Evolutionary conservation across 1,140 invertebrate species (phyloP), one percentile per base, ranked within the genome.

Genomic region (Drosophila aff.): DNA sequence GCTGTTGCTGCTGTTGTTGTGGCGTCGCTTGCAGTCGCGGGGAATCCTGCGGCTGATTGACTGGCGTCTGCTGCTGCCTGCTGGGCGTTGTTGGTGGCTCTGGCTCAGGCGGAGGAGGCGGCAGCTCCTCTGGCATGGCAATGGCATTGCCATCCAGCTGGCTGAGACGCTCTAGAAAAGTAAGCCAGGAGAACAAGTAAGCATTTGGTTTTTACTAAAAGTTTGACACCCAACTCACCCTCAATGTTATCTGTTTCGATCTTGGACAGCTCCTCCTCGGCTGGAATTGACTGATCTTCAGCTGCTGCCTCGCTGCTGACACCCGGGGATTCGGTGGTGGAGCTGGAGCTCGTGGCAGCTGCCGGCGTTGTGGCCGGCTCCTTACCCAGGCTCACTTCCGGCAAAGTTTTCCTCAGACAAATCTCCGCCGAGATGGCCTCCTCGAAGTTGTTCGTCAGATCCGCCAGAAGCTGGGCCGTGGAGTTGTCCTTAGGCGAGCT

Each of bases 351-450:
- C 28, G 69, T 60, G 41, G 47, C 43, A n/a, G 57, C 41, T 36
- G 64, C 28, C 68, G 55, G 10, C 52, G 75, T 60, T n/a, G 76
- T 36, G 49, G 62, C 40, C 16, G 65, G 78, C n/a, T 90, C 86
- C 55, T 90, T 90, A 23, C 82, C 68, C 16, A 91, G 50, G 28
- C 78, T 86, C 0, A 90, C 78, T 36, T 92, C 91, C n/a, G 82
- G 79, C 50, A 92, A 53, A 21, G 90, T 91, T 46, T 92, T 92
- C 10, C 91, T 79, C 31, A 92, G 61, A 40, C 91, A 92, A 71
- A 92, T 90, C 46, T 92, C 89, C 1, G 91, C 91, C 18, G 89
- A 81, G 21, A 92, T 90, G 2, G 89, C 72, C 61, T 92, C 91
- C 52, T 87, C 82, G 16, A 92, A 82, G 44, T 91, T 75, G 38